phyloP scores from a whole-genome alignment of 2,113 vertebrate species.

The Pedionomus torquatus region DNA sequence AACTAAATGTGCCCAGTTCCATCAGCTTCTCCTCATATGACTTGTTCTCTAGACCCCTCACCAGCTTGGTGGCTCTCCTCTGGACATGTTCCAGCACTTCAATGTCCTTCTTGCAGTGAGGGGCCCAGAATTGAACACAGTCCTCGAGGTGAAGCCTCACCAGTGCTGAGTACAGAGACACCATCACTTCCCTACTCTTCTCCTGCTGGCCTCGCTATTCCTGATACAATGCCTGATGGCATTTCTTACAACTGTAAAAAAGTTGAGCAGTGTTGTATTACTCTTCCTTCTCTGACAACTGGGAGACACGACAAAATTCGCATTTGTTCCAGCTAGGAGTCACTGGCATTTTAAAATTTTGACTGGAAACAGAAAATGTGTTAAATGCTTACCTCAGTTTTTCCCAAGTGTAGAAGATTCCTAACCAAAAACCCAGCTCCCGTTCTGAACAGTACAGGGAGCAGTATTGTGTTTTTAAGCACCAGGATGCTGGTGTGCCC shows the following conservation, averaged over 20 bases:
- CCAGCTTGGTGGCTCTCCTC: too few relatives aligned
- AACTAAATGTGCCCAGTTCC: too few relatives aligned
- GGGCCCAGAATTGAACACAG: too few relatives aligned
- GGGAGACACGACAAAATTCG: not conserved
- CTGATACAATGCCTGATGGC: too few relatives aligned
- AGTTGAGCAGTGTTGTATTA: not conserved
- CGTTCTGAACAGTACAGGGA: not conserved
- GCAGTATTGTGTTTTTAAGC: fast-evolving
- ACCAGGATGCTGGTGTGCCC: not conserved
- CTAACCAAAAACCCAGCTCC: not conserved
- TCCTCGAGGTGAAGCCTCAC: too few relatives aligned
- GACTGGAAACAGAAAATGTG: not conserved
- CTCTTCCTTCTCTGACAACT: not conserved
- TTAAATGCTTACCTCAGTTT: not conserved
- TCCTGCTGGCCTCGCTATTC: too few relatives aligned
- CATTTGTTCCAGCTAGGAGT: not conserved
- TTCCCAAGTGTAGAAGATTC: not conserved
- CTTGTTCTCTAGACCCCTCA: too few relatives aligned
- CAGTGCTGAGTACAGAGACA: too few relatives aligned
- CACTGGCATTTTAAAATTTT: not conserved
- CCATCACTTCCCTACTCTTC: too few relatives aligned
- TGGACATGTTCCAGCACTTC: too few relatives aligned
- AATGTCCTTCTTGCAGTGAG: too few relatives aligned
- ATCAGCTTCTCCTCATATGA: too few relatives aligned
- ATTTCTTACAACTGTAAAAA: not conserved